phyloP scores from a whole-genome alignment of 2,113 vertebrate genomes.

The Prunella fulvescens region DNA sequence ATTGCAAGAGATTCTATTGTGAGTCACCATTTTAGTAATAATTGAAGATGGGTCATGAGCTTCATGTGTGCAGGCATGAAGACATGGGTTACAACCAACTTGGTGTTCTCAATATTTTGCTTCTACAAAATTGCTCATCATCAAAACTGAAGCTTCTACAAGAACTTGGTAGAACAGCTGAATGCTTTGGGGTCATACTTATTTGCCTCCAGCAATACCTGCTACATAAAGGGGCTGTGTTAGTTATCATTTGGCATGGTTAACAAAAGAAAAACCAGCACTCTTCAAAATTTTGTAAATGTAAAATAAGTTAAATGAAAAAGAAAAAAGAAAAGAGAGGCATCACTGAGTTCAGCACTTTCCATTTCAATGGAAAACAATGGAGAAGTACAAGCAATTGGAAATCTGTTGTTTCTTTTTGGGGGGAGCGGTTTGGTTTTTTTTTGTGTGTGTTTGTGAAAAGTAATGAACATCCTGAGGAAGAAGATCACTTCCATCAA shows the following conservation, averaged over 20 bases:
- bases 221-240: not conserved
- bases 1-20: not conserved
- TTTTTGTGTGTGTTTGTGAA: not conserved
- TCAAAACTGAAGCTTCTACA: not conserved
- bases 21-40: not conserved
- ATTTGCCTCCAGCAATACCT: rapidly evolving
- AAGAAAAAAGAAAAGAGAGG: not conserved
- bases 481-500: not conserved
- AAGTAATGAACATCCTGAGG: not conserved
- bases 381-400: not conserved
- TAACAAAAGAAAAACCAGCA: not conserved
- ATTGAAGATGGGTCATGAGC: not conserved
- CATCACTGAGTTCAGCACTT: not conserved
- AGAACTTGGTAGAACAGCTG: not conserved
- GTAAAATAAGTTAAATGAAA: not conserved
- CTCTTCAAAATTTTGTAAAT: not conserved
- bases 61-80: not conserved
- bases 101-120: not conserved
- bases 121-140: not conserved
- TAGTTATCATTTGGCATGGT: not conserved
- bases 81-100: not conserved
- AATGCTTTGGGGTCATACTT: not conserved
- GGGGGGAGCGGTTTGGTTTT: not conserved
- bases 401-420: not conserved
- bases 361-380: not conserved